Evolutionary conservation across 2,113 vertebrate species (phyloP), one percentile per base, ranked within the genome.

Genomic region (Typhlomys cinereus): DNA sequence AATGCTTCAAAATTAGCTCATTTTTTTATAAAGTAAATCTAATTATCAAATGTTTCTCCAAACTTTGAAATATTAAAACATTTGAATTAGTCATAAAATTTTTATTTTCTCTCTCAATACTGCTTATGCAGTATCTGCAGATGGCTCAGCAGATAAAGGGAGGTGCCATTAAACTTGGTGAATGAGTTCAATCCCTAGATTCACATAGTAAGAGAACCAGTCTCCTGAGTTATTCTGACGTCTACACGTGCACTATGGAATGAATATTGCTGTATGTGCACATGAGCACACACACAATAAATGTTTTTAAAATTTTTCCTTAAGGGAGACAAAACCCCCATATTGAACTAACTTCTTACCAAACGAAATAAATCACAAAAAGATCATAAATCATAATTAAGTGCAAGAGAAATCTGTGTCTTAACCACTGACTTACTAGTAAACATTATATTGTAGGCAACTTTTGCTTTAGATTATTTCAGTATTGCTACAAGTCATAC

Each of bases 291-390:
- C n/a, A n/a, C n/a, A n/a, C n/a, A n/a, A n/a, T n/a, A n/a, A n/a
- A n/a, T n/a, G n/a, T n/a, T n/a, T 57, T 57, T 57, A 57, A 12
- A 17, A 59, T 59, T 59, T 59, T 25, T 23, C 25, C 20, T 54
- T n/a, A 3, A 46, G 52, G 52, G 64, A 85, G 66, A 41, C 67
- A 71, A 71, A 27, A 23, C 36, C 74, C 21, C 75, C n/a, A n/a
- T n/a, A n/a, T n/a, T n/a, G n/a, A n/a, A 71, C 50, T 64, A 9
- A 85, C 69, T 74, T 69, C 61, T 2, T 76, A 8, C 41, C 62
- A 54, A 93, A 50, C 90, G 34, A 90, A 95, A 57, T 70, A 34
- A 2, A 70, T 57, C 44, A 89, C 41, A 71, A 89, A n/a, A 81
- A 69, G 5, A 76, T 31, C 44, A 41, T 54, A 87, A 66, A 71